Conservation (phyloP, 2,797 vertebrate genomes). For the Sebastiscus albofasciatus region DNA sequence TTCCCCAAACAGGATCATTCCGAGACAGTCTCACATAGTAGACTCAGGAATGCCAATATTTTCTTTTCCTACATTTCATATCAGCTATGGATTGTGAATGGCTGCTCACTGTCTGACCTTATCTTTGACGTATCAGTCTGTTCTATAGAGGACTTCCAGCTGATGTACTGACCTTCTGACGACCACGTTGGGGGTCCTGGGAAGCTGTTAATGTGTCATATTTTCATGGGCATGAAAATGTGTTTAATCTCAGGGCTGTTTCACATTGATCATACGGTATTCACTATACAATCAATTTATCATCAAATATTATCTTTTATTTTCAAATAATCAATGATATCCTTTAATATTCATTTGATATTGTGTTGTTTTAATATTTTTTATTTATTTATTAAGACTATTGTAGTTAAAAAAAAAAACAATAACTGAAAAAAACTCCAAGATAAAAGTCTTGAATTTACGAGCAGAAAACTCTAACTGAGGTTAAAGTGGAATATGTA, state of each 20-base stretch:
- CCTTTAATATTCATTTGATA: background rate
- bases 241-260: background rate
- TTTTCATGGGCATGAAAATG: background rate
- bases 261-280: background rate
- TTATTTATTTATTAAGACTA: background rate
- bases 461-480: no score
- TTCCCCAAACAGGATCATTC: background rate
- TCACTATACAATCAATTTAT: background rate
- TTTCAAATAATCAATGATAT: background rate
- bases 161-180: slow-evolving; percentile 50
- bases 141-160: slow-evolving; percentile 25
- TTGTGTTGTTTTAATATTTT: background rate
- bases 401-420: background rate
- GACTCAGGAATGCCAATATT: background rate
- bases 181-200: slow-evolving; percentile 16
- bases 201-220: background rate
- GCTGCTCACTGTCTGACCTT: slow-evolving; percentile 37
- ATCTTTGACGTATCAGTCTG: slow-evolving; percentile 10
- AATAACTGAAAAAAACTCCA: no score
- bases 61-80: background rate
- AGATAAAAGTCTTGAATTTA: no score
- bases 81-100: slow-evolving; percentile 1
- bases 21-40: background rate
- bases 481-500: no score
- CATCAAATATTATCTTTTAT: background rate